Conservation (phyloP, 2,888 invertebrate species). For the Leistus spinibarbis region DNA sequence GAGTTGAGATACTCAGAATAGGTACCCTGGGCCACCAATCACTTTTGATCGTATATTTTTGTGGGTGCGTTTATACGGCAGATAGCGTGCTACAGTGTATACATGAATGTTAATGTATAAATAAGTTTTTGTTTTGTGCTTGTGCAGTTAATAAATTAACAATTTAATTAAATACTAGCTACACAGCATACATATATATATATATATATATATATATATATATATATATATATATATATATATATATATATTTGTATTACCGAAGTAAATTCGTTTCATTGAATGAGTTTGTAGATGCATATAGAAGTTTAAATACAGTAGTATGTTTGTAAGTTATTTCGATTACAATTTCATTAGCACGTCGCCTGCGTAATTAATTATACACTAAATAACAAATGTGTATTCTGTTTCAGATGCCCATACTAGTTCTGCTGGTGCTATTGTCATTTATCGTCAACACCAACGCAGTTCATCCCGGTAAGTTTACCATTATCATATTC, state of each 20-base stretch:
- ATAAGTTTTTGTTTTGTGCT: not conserved
- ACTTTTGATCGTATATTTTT: too few species aligned
- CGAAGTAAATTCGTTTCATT: not conserved
- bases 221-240: constrained; percentile 37
- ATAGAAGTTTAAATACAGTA: not conserved
- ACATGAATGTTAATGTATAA: not conserved
- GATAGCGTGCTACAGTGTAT: too few species aligned
- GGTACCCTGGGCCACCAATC: too few species aligned
- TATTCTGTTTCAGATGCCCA: constrained; percentile 53
- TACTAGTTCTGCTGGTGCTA: constrained; percentile 54
- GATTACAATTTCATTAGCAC: constrained; percentile 25
- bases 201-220: constrained; percentile 36
- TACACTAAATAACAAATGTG: not conserved
- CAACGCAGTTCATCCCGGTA: constrained; percentile 57
- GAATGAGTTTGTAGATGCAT: not conserved
- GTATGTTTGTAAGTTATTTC: constrained; percentile 1
- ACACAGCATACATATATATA: constrained; percentile 23
- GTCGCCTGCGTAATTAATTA: constrained; percentile 4
- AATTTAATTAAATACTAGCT: not conserved
- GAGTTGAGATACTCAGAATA: too few species aligned
- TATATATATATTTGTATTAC: constrained; percentile 16
- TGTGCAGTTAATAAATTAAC: not conserved
- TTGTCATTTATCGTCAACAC: constrained; percentile 54
- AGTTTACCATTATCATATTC: constrained; percentile 39
- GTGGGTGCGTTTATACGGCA: too few species aligned